Conservation (phyloP, 92 coral and sea anemone species). For the Ricordea florida region DNA sequence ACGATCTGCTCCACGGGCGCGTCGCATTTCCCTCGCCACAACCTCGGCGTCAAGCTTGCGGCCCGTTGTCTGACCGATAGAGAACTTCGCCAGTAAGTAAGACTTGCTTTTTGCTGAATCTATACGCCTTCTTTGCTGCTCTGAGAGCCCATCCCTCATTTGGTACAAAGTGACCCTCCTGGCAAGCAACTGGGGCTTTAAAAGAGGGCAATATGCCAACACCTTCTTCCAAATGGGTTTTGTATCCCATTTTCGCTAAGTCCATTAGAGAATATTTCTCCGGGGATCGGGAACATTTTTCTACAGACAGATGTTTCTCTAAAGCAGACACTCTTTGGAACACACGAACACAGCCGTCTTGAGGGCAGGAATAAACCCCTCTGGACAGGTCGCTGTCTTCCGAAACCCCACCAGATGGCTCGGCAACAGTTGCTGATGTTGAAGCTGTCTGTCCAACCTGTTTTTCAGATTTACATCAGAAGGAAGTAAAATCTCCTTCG, state of each 20-base stretch:
- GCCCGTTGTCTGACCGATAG: conserved; percentile 51
- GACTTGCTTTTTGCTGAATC: conserved; percentile 33
- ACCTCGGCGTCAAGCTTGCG: conserved; percentile 36
- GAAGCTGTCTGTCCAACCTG: neutral
- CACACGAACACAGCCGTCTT: conserved; percentile 38
- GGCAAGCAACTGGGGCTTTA: conserved; percentile 8
- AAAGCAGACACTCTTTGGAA: conserved; percentile 36
- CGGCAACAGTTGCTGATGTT: conserved; percentile 4
- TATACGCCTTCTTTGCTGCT: conserved; percentile 21
- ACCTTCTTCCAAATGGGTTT: conserved; percentile 30
- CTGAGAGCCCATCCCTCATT: conserved; percentile 47
- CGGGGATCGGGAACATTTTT: conserved; percentile 24
- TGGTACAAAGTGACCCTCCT: neutral
- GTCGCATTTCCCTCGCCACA: conserved; percentile 43
- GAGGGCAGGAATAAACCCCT: conserved; percentile 50
- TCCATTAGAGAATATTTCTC: conserved; percentile 49
- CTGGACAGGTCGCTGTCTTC: neutral
- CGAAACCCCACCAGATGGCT: conserved; percentile 3
- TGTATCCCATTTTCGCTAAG: conserved; percentile 48
- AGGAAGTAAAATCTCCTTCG: conserved; percentile 3
- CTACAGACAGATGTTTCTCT: conserved; percentile 43
- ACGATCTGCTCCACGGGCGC: conserved; percentile 31
- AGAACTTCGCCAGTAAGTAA: conserved; percentile 29
- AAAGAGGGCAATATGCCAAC: conserved; percentile 31
- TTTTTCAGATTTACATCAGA: neutral